phyloP scores from a whole-genome alignment of 2,888 invertebrate genomes.

The Leucania comma region DNA sequence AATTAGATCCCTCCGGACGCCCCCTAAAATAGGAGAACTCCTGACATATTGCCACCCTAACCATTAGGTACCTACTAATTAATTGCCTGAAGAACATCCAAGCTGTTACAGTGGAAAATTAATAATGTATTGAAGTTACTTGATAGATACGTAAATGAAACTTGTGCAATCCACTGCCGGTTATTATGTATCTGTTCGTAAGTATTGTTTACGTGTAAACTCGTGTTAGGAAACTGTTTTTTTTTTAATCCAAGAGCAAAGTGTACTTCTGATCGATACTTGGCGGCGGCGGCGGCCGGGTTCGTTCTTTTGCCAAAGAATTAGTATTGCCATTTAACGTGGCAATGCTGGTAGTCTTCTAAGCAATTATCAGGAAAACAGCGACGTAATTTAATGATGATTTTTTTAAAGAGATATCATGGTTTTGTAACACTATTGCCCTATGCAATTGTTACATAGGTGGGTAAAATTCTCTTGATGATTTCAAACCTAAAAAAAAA shows the following conservation, averaged over 20 bases:
- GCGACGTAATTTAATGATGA: neutral
- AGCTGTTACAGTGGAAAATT: conserved; percentile 41
- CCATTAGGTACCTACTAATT: conserved; percentile 31
- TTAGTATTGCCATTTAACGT: neutral
- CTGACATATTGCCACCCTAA: too few relatives aligned
- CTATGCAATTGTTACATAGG: too few relatives aligned
- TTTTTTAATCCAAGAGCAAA: neutral
- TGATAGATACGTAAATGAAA: conserved; percentile 34
- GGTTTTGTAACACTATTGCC: too few relatives aligned
- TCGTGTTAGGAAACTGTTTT: conserved; percentile 7
- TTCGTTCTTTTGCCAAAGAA: neutral
- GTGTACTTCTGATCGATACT: neutral
- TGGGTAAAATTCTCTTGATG: too few relatives aligned
- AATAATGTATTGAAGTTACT: conserved; percentile 50
- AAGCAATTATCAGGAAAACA: neutral
- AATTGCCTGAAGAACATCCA: conserved; percentile 43
- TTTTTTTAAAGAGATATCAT: too few relatives aligned
- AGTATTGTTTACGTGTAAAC: conserved; percentile 27
- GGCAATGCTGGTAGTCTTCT: neutral
- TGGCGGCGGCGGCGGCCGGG: neutral
- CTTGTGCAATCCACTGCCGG: conserved; percentile 55
- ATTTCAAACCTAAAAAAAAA: too few relatives aligned
- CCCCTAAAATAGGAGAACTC: too few relatives aligned
- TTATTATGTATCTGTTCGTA: conserved; percentile 43
- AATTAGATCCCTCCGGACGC: too few relatives aligned